Evolutionary conservation across 2,797 vertebrate species (phyloP).

Genomic region (Poecilia gillii): DNA sequence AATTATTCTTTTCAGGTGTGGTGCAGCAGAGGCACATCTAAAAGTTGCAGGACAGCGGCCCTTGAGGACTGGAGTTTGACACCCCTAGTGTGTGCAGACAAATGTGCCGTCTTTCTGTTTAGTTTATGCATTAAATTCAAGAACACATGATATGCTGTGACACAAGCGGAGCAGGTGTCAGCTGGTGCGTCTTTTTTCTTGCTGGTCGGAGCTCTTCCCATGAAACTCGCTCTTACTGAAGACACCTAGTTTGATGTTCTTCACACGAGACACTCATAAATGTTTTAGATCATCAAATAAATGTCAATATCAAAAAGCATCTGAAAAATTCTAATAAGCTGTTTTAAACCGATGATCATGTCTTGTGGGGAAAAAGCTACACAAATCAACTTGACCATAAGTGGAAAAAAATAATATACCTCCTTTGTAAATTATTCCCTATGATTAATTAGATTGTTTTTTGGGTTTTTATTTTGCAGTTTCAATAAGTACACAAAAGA

Average conservation of each 20-base stretch:
- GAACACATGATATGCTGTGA: slow-evolving; percentile 9
- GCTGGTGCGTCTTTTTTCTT: slow-evolving; percentile 22
- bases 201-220: slow-evolving; percentile 20
- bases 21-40: too few species aligned
- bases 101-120: slow-evolving; percentile 37
- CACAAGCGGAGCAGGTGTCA: slow-evolving; percentile 24
- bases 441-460: not conserved
- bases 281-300: not conserved
- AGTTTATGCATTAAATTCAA: slow-evolving; percentile 3
- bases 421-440: not conserved
- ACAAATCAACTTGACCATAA: not conserved
- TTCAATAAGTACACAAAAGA: not conserved
- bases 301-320: not conserved
- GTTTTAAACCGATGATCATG: not conserved
- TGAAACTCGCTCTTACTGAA: slow-evolving; percentile 23
- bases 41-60: too few species aligned
- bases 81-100: slow-evolving; percentile 31
- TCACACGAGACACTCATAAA: not conserved
- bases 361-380: not conserved
- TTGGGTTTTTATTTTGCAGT: too few species aligned
- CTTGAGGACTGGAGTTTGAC: too few species aligned
- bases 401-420: not conserved
- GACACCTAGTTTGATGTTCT: slow-evolving; percentile 37
- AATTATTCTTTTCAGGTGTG: too few species aligned
- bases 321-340: not conserved